Percentiles rank a stretch among this genome's conserved stretches.
Evolutionary conservation across 2,797 vertebrate genomes (phyloP).

Genomic region (Aphelocoma californica): DNA sequence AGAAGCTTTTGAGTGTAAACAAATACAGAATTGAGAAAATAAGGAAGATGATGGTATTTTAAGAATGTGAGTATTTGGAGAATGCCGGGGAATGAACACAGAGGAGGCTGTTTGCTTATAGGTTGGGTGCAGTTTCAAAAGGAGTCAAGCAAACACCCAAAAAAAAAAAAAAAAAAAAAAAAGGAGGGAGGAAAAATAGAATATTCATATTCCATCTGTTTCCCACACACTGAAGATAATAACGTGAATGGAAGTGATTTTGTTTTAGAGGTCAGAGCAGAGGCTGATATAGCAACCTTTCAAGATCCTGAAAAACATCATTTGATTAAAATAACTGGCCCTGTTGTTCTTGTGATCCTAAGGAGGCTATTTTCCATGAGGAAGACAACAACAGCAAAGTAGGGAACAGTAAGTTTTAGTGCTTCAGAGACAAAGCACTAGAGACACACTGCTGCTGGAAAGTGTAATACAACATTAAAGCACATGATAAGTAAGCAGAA

Average conservation of each 20-base stretch:
- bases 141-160: conserved; percentile 41
- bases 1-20: conserved; percentile 93
- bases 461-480: not conserved
- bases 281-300: conserved; percentile 72
- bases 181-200: conserved; percentile 34
- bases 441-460: conserved; percentile 28
- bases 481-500: not conserved
- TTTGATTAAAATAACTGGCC: conserved; percentile 24
- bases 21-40: conserved; percentile 97
- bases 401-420: not conserved
- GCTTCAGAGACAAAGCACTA: conserved; percentile 9
- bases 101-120: conserved; percentile 84
- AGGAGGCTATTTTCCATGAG: conserved; percentile 41
- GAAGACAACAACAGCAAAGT: conserved; percentile 10
- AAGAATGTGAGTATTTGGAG: conserved; percentile 93
- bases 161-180: not conserved
- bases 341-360: not conserved
- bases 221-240: conserved; percentile 84
- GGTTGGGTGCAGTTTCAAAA: conserved; percentile 73
- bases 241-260: conserved; percentile 73
- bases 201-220: conserved; percentile 75
- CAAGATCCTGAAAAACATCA: conserved; percentile 40
- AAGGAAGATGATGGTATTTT: conserved; percentile 92
- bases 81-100: conserved; percentile 87
- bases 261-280: conserved; percentile 67